These are phyloP conservation scores for Myotis davidii DNA, from an alignment of 2,113 vertebrate genomes.

Conservation along the genomic window DNA sequence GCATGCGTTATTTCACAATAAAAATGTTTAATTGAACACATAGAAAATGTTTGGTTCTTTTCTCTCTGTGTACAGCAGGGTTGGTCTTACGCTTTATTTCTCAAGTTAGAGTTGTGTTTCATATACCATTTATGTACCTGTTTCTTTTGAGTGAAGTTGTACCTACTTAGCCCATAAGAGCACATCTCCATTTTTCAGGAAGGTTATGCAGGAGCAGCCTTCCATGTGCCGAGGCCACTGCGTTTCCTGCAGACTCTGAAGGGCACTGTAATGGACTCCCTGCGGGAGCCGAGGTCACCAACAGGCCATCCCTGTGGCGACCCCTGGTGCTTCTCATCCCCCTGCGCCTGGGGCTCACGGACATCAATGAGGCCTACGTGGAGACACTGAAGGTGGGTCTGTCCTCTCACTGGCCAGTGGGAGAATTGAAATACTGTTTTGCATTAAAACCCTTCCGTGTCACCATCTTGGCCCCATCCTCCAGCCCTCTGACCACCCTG, in stretches of 20 bases:
- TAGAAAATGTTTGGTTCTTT: rapidly evolving
- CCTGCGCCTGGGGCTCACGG: conserved; percentile 95
- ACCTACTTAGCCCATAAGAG: not conserved
- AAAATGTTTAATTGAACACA: not conserved
- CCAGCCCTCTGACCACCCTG: not conserved
- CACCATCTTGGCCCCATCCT: rapidly evolving
- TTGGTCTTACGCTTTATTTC: rapidly evolving
- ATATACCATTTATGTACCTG: rapidly evolving
- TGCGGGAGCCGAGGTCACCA: conserved; percentile 81
- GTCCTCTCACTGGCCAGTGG: no score
- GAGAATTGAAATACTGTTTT: no score
- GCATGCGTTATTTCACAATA: not conserved
- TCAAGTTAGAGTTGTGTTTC: not conserved
- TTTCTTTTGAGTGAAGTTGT: rapidly evolving
- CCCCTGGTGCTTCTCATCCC: conserved; percentile 97
- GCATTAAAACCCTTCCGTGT: rapidly evolving
- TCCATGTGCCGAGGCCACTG: conserved; percentile 82
- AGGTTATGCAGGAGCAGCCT: conserved; percentile 90
- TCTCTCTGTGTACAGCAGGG: not conserved
- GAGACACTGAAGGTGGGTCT: conserved; percentile 94
- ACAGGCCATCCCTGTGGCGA: conserved; percentile 88
- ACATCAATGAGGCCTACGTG: conserved; percentile 98
- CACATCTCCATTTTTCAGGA: conserved; percentile 82
- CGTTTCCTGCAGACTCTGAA: conserved; percentile 78
- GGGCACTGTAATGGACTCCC: conserved; percentile 89